These are phyloP conservation scores for Laothoe populi DNA, from an alignment of 2,888 invertebrate genomes.

Conservation along the genomic window DNA sequence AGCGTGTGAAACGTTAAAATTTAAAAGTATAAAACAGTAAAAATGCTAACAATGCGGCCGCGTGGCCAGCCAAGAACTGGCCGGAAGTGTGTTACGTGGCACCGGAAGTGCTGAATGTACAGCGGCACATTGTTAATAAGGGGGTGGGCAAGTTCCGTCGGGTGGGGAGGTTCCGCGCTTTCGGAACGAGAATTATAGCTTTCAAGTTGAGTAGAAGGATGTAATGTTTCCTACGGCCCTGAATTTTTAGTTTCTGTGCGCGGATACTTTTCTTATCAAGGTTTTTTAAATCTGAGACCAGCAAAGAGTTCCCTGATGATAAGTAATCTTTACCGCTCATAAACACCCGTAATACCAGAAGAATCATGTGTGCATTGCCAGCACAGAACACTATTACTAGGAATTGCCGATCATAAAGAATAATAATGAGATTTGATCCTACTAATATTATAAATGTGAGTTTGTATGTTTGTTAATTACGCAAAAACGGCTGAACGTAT, in stretches of 20 bases:
- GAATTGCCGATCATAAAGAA: too few species aligned
- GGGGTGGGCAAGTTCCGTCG: constrained; percentile 53
- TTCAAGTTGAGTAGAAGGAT: constrained; percentile 51
- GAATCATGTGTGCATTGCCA: too few species aligned
- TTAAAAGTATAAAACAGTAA: constrained; percentile 25
- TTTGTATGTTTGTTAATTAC: too few species aligned
- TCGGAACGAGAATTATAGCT: constrained; percentile 58
- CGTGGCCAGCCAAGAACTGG: constrained; percentile 44
- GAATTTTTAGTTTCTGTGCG: constrained; percentile 20
- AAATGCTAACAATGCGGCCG: constrained; percentile 37
- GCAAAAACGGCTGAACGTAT: too few species aligned
- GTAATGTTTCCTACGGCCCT: constrained; percentile 44
- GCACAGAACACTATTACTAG: too few species aligned
- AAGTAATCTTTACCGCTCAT: too few species aligned
- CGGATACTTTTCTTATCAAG: background rate
- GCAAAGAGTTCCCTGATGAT: too few species aligned
- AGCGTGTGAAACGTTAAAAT: constrained; percentile 12
- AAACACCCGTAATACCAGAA: too few species aligned
- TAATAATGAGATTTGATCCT: too few species aligned
- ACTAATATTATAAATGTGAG: too few species aligned
- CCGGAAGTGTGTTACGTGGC: constrained; percentile 55
- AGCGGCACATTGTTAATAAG: constrained; percentile 66
- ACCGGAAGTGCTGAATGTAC: constrained; percentile 64
- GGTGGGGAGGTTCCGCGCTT: constrained; percentile 38
- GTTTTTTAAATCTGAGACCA: background rate